Conservation (phyloP, 2,113 vertebrate genomes). For the Micronisus gabar region DNA sequence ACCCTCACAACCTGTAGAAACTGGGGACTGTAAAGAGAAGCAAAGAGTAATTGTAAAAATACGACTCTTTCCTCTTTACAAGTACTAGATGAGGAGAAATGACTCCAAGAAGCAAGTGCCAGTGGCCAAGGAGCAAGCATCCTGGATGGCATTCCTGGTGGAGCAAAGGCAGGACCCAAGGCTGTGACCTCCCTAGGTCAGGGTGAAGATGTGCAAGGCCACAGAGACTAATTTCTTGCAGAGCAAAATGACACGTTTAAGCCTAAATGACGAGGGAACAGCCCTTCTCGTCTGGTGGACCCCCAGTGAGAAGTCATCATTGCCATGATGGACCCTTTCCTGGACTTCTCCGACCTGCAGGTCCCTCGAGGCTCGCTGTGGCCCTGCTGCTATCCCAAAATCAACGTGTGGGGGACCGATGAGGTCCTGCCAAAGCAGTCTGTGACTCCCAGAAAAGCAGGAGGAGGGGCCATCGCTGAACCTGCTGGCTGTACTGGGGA, state of each 20-base stretch:
- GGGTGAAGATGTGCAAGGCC: background rate
- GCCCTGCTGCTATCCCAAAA: background rate
- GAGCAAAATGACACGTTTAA: background rate
- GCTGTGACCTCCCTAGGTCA: background rate
- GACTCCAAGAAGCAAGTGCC: background rate
- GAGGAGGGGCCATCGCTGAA: background rate
- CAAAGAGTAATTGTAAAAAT: no score
- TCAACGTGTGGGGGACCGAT: accelerated
- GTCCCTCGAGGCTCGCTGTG: background rate
- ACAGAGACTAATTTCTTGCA: background rate
- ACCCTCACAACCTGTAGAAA: background rate
- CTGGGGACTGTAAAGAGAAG: background rate
- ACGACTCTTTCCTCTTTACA: background rate
- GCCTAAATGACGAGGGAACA: accelerated
- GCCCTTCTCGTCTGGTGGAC: accelerated
- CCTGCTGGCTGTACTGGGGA: background rate
- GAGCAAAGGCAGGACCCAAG: background rate
- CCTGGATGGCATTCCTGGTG: background rate
- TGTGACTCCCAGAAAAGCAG: background rate
- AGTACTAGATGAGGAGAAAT: background rate
- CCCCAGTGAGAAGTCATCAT: background rate
- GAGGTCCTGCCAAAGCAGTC: background rate
- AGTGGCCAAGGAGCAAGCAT: accelerated
- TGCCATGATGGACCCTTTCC: background rate
- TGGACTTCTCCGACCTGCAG: background rate